Evolutionary conservation across 2,113 vertebrate genomes (phyloP).

Genomic region (Channa argus): DNA sequence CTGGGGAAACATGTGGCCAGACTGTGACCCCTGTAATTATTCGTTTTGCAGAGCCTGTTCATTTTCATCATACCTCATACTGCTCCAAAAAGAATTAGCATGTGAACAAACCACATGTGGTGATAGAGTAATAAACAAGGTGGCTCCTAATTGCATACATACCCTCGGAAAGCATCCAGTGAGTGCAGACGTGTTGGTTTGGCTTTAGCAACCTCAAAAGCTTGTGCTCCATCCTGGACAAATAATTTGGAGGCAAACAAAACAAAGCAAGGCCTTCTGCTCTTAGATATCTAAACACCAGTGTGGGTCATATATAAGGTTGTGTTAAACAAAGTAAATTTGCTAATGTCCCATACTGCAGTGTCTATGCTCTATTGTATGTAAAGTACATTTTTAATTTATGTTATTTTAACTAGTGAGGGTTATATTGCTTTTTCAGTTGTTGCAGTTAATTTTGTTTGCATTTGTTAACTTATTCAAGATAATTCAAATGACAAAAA

Average conservation of each 20-base stretch:
- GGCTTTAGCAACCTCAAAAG: constrained; percentile 33
- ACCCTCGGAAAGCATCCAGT: constrained; percentile 81
- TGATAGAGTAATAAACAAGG: constrained; percentile 46
- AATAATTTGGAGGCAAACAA: background rate
- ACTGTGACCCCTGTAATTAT: constrained; percentile 81
- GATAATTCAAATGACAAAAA: too few relatives aligned
- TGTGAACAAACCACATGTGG: constrained; percentile 58
- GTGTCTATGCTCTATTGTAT: background rate
- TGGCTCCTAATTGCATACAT: constrained; percentile 62
- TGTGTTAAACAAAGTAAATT: background rate
- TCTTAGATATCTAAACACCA: constrained; percentile 1
- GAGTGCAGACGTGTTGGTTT: constrained; percentile 74
- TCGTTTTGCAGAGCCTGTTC: constrained; percentile 72
- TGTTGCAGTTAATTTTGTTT: too few relatives aligned
- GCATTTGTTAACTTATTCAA: too few relatives aligned
- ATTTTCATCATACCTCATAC: constrained; percentile 61
- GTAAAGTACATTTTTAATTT: background rate
- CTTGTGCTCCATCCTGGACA: constrained; percentile 32
- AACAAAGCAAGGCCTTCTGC: background rate
- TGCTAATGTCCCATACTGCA: background rate
- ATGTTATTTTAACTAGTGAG: background rate
- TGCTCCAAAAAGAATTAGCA: constrained; percentile 58
- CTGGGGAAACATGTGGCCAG: constrained; percentile 81
- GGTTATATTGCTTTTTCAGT: too few relatives aligned
- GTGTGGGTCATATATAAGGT: background rate